phyloP scores from a whole-genome alignment of 2,797 vertebrate species.

The Lepilemur ruficaudatus region DNA sequence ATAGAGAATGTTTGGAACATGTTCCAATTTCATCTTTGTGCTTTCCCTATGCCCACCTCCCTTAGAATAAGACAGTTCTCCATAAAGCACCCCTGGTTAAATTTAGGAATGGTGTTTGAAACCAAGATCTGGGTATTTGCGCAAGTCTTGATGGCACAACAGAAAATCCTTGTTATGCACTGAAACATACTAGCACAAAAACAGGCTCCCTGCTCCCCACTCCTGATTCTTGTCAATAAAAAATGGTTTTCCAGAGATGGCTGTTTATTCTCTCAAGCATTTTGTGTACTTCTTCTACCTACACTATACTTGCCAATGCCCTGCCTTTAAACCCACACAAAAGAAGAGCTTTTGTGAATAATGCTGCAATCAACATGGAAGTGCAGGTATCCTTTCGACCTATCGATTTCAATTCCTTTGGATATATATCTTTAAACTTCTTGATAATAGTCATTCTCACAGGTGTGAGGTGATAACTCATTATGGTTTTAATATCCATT shows the following conservation, averaged over 20 bases:
- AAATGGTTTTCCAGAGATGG: neutral
- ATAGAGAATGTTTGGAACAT: neutral
- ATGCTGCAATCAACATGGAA: neutral
- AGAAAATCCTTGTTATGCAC: neutral
- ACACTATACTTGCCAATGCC: neutral
- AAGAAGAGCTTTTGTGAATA: neutral
- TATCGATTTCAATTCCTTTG: neutral
- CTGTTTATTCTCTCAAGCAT: neutral
- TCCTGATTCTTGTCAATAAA: neutral
- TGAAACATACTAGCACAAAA: neutral
- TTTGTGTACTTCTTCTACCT: neutral
- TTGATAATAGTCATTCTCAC: neutral
- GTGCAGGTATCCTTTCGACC: neutral
- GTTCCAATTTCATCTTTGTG: neutral
- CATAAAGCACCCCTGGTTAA: neutral
- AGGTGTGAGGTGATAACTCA: neutral
- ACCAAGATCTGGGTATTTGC: neutral
- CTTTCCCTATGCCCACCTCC: neutral
- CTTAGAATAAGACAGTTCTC: neutral
- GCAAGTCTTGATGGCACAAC: neutral
- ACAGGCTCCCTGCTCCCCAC: neutral
- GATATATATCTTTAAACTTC: neutral
- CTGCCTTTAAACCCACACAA: neutral
- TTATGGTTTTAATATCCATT: neutral
- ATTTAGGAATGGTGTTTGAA: neutral